A percentile compares a stretch with the other conserved stretches of the same genome.
phyloP scores from a whole-genome alignment of 2,797 vertebrate genomes.

The Thalassophryne amazonica region DNA sequence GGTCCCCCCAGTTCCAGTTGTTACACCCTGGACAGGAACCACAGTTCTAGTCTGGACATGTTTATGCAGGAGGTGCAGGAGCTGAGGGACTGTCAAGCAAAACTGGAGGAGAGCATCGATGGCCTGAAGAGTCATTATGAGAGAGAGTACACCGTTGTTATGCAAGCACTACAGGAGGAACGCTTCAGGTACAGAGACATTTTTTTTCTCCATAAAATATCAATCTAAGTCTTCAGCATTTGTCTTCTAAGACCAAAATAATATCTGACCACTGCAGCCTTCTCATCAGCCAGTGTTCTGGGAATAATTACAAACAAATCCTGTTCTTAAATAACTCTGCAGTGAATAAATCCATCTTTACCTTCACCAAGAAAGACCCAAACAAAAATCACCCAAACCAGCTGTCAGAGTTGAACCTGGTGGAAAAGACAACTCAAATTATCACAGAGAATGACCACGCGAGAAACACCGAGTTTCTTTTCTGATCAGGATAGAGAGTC shows the following conservation, averaged over 20 bases:
- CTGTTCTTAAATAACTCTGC: constrained; percentile 1
- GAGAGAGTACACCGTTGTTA: constrained; percentile 89
- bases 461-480: no score
- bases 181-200: constrained; percentile 85
- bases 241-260: constrained; percentile 45
- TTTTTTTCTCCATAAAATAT: constrained; percentile 74
- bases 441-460: no score
- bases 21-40: constrained; percentile 89
- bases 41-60: constrained; percentile 85
- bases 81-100: constrained; percentile 87
- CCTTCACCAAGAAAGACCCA: not conserved
- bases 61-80: constrained; percentile 94
- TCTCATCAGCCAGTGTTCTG: constrained; percentile 4
- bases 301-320: constrained; percentile 16
- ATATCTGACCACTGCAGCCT: constrained; percentile 5
- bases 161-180: constrained; percentile 94
- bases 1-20: constrained; percentile 91
- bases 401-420: no score
- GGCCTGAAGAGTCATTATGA: constrained; percentile 89
- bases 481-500: no score
- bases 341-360: not conserved
- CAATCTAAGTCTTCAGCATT: constrained; percentile 23
- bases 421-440: no score
- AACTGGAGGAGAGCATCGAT: constrained; percentile 89
- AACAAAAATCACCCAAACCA: no score